Base-by-base conservation (phyloP, 2,888 invertebrate genomes). In the Cancer borealis region DNA sequence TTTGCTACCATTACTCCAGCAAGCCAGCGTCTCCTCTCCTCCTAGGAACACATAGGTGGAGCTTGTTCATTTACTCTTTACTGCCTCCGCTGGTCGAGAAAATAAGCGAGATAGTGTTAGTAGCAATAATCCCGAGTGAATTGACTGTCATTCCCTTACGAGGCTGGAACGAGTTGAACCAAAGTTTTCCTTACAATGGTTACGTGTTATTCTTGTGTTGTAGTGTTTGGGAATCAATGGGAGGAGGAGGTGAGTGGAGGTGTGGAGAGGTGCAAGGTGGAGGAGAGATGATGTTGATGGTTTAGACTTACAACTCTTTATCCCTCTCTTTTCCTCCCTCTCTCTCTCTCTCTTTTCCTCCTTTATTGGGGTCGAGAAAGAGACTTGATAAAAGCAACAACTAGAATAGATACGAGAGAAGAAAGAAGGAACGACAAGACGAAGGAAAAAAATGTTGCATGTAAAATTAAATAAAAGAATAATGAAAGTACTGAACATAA, bases 11-110 rank as follows among this genome's bases (percentile, higher is more conserved):
- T 66, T 66, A 66, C n/a, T 66, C 4, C 66, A 14, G 14, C 66
- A 12, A n/a, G n/a, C 66, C 6, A 54, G 14, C 8, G 66, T 17
- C 66, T n/a, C 66, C n/a, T 66, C 66, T 21, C 66, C n/a, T 2
- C 66, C 0, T 21, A n/a, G 66, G 66, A 66, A 66, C n/a, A 66
- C 66, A n/a, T n/a, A 6, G 66, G n/a, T 66, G 4, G n/a, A n/a
- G 66, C 66, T 66, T 66, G n/a, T 66, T n/a, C 66, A 66, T 66
- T 66, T 66, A 66, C 66, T 66, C 66, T 21, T 66, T 21, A 66
- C 66, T 66, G 66, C 66, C n/a, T 21, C n/a, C 0, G 66, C n/a
- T 66, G n/a, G 66, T n/a, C n/a, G n/a, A n/a, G 66, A 21, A 66
- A 66, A 66, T 66, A 66, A 66, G 54, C 54, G 0, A 54, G 66